A percentile compares a stretch with the other conserved stretches of the same genome.
Evolutionary conservation across 2,113 vertebrate genomes (phyloP).

Genomic region (Clarias magur): DNA sequence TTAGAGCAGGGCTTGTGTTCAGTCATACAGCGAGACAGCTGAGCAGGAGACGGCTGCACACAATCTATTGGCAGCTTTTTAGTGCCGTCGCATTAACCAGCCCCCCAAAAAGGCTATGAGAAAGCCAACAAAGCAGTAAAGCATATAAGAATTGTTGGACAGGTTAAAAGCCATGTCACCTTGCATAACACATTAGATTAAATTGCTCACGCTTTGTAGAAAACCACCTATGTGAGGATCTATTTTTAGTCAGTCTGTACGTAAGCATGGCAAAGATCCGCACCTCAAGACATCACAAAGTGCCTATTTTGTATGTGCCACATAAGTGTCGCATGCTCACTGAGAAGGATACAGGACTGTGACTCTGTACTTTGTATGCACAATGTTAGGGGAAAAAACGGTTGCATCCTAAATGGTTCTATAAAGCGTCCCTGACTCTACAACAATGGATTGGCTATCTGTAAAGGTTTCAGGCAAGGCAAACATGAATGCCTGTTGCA

Average conservation of each 20-base stretch:
- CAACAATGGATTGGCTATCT: background rate
- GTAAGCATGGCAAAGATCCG: background rate
- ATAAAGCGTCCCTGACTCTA: background rate
- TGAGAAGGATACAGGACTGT: background rate
- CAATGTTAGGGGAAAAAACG: background rate
- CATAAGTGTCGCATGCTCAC: background rate
- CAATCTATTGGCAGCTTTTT: constrained; percentile 16
- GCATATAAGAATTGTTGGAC: background rate
- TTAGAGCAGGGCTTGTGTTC: constrained; percentile 7
- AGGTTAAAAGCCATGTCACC: constrained; percentile 32
- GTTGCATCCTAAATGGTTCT: background rate
- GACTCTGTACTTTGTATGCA: background rate
- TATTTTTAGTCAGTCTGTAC: constrained; percentile 25
- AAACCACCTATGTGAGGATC: constrained; percentile 3
- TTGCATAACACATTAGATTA: constrained; percentile 27
- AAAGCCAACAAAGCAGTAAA: constrained; percentile 23
- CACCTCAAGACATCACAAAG: background rate
- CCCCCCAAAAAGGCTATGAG: constrained; percentile 21
- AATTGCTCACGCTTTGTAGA: background rate
- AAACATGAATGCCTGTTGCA: background rate
- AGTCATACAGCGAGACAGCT: background rate
- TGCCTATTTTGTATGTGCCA: background rate
- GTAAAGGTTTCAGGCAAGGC: background rate
- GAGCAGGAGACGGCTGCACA: constrained; percentile 16
- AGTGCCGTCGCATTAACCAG: constrained; percentile 12